Base-by-base conservation (phyloP, 1,140 invertebrate species). In the Chionoecetes opilio region DNA sequence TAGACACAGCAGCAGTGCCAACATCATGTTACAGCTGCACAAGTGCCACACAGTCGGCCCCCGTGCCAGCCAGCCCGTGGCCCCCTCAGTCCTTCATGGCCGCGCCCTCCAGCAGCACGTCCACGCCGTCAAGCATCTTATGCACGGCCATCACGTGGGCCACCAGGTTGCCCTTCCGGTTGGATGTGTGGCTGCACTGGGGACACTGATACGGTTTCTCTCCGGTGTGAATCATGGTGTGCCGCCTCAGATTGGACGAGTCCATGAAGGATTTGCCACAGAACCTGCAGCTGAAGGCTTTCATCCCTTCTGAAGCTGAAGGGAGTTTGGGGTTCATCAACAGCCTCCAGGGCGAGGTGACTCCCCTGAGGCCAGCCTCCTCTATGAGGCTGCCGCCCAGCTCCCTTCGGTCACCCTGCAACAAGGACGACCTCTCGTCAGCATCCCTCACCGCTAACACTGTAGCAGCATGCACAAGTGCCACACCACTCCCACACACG, bases 331-430 rank as follows among this genome's bases (percentile, higher is more conserved):
- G 88, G 53, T 91, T 94, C 63, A 89, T 89, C 93, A 90, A 38
- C 34, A 89, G 93, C 63, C 93, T 89, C 93, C 93, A 94, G 34
- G 34, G 53, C 82, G 41, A 85, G 82, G 29, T 94, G 88, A 93
- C 85, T 87, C 82, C 93, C 91, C 86, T 86, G 31, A 91, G 86
- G 82, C 53, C 89, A 94, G 37, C 93, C 93, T 94, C 89, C 85
- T 91, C 88, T 41, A 91, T 91, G 75, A 93, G 86, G 86, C 46
- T 63, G 93, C 90, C 88, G 82, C 91, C 38, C 84, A 29, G 90
- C 94, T 91, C 91, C 75, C 94, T 95, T 95, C 82, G 94, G 94
- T 92, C 94, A 95, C 90, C 91, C 94, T 95, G 94, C 94, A 95
- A 92, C 84, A 95, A 95, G 94, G 41, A 95, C 92, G 94, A 85